These are phyloP conservation scores for Megathymus violae DNA, from an alignment of 1,140 invertebrate species.

Conservation along the genomic window DNA sequence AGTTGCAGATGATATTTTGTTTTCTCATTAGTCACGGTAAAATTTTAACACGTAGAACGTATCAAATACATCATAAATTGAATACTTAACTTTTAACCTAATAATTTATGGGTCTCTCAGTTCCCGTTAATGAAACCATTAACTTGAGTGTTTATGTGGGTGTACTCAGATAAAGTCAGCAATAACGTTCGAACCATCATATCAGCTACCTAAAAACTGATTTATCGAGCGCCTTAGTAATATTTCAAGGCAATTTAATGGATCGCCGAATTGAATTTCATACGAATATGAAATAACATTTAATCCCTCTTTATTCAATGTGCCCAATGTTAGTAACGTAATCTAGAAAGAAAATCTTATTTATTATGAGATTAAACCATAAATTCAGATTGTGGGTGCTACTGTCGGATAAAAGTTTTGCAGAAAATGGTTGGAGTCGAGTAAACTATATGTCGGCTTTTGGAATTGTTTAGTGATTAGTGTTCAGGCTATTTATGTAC, in stretches of 20 bases:
- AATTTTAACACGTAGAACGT: background rate
- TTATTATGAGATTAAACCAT: constrained; percentile 41
- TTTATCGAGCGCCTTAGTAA: constrained; percentile 7
- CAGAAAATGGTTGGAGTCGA: constrained; percentile 5
- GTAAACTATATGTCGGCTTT: constrained; percentile 6
- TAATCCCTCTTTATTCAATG: constrained; percentile 26
- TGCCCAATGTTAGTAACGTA: constrained; percentile 28
- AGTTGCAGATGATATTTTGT: background rate
- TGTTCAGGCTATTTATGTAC: background rate
- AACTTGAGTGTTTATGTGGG: constrained; percentile 19
- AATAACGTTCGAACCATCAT: constrained; percentile 24
- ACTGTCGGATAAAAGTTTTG: constrained; percentile 15
- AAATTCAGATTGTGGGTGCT: constrained; percentile 30
- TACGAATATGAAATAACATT: constrained; percentile 21
- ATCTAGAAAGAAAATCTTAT: constrained; percentile 36
- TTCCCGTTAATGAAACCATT: constrained; percentile 32
- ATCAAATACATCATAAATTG: constrained; percentile 8
- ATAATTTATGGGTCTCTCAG: constrained; percentile 13
- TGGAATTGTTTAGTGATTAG: background rate
- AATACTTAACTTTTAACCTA: constrained; percentile 3
- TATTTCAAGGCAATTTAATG: constrained; percentile 30
- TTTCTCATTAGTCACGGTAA: background rate
- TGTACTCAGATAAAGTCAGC: constrained; percentile 27
- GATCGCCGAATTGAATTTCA: constrained; percentile 19
- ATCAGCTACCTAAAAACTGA: constrained; percentile 32